Evolutionary conservation across 1,140 invertebrate genomes (phyloP), one percentile per base, ranked within the genome.

Genomic region (Lepidostoma basale): DNA sequence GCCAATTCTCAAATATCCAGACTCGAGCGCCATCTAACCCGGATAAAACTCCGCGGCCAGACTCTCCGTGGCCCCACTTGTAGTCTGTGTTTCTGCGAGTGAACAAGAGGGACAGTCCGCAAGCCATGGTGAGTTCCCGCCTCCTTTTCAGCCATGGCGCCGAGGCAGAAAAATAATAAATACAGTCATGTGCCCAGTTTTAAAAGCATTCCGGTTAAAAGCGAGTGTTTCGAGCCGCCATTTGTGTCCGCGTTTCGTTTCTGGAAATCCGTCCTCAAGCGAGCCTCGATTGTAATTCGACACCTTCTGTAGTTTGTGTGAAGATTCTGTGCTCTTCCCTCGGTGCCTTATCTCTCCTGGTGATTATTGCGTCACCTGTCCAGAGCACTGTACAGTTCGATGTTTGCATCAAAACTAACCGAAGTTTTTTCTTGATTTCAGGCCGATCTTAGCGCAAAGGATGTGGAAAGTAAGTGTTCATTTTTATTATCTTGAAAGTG

Each of bases 401-500:
- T 49, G 45, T 30, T 36, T 33, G 12, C n/a, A n/a, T n/a, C 12
- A 54, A 28, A 33, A 60, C 62, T 72, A 72, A 72, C 54, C 39
- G 49, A 60, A 26, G 62, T 66, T 56, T 67, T 65, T 69, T 63
- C 42, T 73, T 18, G 60, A 69, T 86, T 87, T 77, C 84, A 90
- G 89, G 87, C 87, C 80, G 88, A 90, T 81, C 86, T 90, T 75
- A 86, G 83, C 78, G 84, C 87, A 78, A 89, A 85, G 81, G 89
- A 90, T 77, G 79, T 90, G 76, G 89, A 90, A 85, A 89, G 89
- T 90, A 82, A 90, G 89, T 90, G 84, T 14, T 23, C 26, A 18
- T 54, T 54, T 30, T 30, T 54, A 18, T 68, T 16, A 44, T 64
- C 44, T 45, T 72, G 42, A 63, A 18, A 36, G 56, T 45, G 45